Conservation (phyloP, 2,888 invertebrate species). For the Ditula angustiorana region DNA sequence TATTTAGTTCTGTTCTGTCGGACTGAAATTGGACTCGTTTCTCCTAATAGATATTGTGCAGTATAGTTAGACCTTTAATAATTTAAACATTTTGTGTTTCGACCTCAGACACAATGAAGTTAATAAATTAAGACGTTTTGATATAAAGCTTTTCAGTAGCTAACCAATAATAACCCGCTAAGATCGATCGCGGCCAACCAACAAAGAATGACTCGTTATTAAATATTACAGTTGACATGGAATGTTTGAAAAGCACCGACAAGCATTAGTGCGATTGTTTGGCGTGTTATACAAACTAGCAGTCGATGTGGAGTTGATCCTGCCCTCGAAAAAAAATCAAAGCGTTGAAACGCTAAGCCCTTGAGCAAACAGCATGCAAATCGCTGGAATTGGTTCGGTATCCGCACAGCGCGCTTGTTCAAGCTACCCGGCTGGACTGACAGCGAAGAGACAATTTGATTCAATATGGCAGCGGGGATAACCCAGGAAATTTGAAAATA, state of each 20-base stretch:
- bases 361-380: slow-evolving; percentile 27
- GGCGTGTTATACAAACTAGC: background rate
- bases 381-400: slow-evolving; percentile 29
- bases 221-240: background rate
- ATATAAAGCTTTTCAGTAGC: no score
- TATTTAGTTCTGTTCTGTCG: no score
- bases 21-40: no score
- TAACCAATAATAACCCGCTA: no score
- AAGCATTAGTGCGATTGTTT: slow-evolving; percentile 4
- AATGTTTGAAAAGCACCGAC: background rate
- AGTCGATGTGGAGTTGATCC: slow-evolving; percentile 1
- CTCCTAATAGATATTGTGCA: no score
- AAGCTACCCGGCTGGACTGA: slow-evolving; percentile 28
- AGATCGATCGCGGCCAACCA: background rate
- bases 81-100: no score
- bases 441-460: slow-evolving; percentile 32
- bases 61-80: no score
- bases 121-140: no score
- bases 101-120: no score
- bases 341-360: slow-evolving; percentile 28
- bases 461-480: slow-evolving; percentile 12
- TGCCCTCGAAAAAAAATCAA: slow-evolving; percentile 19
- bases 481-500: background rate
- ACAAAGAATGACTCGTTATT: background rate
- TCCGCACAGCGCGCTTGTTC: slow-evolving; percentile 21